Evolutionary conservation across 2,113 vertebrate genomes (phyloP).

Genomic region (Barnardius zonarius): DNA sequence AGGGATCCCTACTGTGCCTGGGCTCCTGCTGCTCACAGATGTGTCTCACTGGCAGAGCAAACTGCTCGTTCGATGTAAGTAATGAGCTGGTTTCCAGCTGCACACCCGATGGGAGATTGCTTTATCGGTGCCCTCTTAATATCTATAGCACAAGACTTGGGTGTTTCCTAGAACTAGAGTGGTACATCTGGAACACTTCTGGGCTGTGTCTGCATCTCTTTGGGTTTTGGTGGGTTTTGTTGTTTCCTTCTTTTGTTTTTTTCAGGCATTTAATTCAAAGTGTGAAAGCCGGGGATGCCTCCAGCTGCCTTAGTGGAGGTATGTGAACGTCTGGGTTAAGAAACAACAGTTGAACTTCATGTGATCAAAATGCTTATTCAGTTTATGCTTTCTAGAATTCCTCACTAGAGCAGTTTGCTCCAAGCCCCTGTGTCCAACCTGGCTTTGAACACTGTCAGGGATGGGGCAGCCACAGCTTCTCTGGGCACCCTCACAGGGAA

Average conservation of each 20-base stretch:
- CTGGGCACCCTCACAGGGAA: background rate
- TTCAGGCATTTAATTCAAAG: slow-evolving; percentile 75
- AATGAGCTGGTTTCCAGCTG: background rate
- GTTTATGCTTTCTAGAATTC: background rate
- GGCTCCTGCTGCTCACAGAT: slow-evolving; percentile 13
- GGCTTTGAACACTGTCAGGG: background rate
- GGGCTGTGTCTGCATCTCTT: background rate
- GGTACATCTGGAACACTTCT: background rate
- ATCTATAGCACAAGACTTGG: background rate
- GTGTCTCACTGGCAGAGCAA: slow-evolving; percentile 11
- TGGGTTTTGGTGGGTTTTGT: background rate
- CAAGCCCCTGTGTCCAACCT: background rate
- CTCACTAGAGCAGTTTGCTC: background rate
- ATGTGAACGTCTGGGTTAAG: background rate
- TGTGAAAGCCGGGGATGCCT: slow-evolving; percentile 69
- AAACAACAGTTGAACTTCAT: background rate
- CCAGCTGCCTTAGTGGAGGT: slow-evolving; percentile 71
- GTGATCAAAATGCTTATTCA: background rate
- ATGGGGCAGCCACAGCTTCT: background rate
- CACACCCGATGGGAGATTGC: background rate
- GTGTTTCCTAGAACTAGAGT: background rate
- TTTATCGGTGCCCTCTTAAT: background rate
- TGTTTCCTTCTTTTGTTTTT: background rate
- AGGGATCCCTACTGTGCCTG: slow-evolving; percentile 80
- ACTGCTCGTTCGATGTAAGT: background rate